Percentiles rank a stretch among this genome's conserved stretches.
These are phyloP conservation scores for Poeciliopsis paucimaculata DNA, from an alignment of 2,797 vertebrate species.

Conservation along the genomic window DNA sequence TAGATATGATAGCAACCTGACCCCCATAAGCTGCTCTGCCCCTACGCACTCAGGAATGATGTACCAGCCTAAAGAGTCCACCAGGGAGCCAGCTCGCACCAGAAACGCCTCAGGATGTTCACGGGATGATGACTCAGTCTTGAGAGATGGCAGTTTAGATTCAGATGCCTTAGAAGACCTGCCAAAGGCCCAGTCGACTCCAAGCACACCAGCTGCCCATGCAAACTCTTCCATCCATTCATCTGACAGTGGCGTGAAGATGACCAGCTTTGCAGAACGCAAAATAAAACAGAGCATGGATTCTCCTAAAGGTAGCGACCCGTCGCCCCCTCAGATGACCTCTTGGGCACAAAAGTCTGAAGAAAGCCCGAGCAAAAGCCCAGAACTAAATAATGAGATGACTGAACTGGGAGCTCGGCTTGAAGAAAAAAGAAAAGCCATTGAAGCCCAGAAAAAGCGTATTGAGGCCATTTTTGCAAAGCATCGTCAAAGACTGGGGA, in stretches of 20 bases:
- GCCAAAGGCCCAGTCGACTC: slow-evolving; percentile 76
- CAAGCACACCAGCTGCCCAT: slow-evolving; percentile 68
- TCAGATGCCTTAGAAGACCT: slow-evolving; percentile 86
- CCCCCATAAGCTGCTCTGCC: slow-evolving; percentile 76
- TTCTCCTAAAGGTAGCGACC: slow-evolving; percentile 61
- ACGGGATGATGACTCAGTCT: slow-evolving; percentile 85
- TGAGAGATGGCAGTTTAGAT: slow-evolving; percentile 86
- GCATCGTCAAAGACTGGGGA: slow-evolving; percentile 90
- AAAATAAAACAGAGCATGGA: slow-evolving; percentile 85
- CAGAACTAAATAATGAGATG: slow-evolving; percentile 88
- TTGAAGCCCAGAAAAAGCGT: slow-evolving; percentile 93
- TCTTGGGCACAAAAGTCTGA: slow-evolving; percentile 77
- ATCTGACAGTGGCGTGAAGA: slow-evolving; percentile 85
- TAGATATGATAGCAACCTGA: slow-evolving; percentile 59
- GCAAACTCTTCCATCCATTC: slow-evolving; percentile 56
- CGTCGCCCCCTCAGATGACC: slow-evolving; percentile 61
- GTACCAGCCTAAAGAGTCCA: slow-evolving; percentile 67
- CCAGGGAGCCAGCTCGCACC: slow-evolving; percentile 65
- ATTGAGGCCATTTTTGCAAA: slow-evolving; percentile 95
- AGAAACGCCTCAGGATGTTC: slow-evolving; percentile 82
- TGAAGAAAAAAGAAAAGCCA: slow-evolving; percentile 91
- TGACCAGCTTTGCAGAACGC: slow-evolving; percentile 93
- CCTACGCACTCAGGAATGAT: slow-evolving; percentile 78
- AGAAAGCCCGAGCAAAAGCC: slow-evolving; percentile 80
- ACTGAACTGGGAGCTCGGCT: slow-evolving; percentile 87